Conservation (phyloP, 2,888 invertebrate species). For the Tineola bisselliella region DNA sequence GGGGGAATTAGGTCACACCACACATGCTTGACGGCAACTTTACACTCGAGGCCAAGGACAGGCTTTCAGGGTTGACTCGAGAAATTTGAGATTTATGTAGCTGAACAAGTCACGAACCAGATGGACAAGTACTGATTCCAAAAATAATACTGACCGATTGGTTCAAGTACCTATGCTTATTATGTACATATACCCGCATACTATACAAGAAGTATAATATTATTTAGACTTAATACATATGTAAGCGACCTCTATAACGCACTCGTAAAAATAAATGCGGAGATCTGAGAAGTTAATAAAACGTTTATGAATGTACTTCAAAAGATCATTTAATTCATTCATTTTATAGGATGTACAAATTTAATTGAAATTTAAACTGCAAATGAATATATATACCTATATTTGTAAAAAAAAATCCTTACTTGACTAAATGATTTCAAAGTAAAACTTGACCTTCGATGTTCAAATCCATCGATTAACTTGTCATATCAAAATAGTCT, state of each 20-base stretch:
- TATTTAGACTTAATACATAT: too few relatives aligned
- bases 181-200: too few relatives aligned
- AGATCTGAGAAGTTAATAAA: background rate
- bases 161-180: too few relatives aligned
- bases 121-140: background rate
- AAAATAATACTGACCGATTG: background rate
- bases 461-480: background rate
- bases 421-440: background rate
- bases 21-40: conserved; percentile 44
- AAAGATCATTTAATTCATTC: background rate
- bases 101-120: background rate
- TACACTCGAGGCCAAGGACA: conserved; percentile 50
- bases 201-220: too few relatives aligned
- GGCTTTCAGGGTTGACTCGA: conserved; percentile 12
- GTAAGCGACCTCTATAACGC: too few relatives aligned
- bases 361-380: background rate
- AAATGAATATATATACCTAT: background rate
- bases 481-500: background rate
- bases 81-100: conserved; percentile 4
- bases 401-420: background rate
- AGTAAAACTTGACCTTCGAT: conserved; percentile 8
- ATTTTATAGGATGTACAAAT: background rate
- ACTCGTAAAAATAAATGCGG: background rate
- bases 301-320: background rate
- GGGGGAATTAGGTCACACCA: conserved; percentile 48